These are phyloP conservation scores for Aleiodes leptofemur DNA, from an alignment of 2,888 invertebrate species.

Conservation along the genomic window DNA sequence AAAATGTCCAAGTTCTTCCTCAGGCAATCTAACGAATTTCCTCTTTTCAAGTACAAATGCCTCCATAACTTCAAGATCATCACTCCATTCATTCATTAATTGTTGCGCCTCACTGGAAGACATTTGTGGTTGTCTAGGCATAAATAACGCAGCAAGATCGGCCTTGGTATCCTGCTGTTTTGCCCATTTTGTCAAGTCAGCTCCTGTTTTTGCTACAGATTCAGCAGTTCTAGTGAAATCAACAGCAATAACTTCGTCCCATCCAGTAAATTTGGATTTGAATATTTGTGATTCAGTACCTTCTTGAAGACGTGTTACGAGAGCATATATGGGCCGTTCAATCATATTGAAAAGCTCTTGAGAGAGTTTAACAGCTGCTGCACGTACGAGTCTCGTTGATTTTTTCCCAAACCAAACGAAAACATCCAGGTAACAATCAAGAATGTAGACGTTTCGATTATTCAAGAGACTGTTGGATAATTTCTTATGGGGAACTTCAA, in stretches of 20 bases:
- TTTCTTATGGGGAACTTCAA: constrained; percentile 85
- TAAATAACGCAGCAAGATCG: constrained; percentile 96
- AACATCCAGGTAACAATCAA: constrained; percentile 95
- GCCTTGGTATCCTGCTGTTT: constrained; percentile 93
- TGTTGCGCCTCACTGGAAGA: constrained; percentile 88
- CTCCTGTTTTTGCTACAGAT: constrained; percentile 96
- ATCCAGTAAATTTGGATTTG: constrained; percentile 96
- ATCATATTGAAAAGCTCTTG: constrained; percentile 98
- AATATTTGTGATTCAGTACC: constrained; percentile 95
- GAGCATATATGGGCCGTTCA: constrained; percentile 89
- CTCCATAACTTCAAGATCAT: constrained; percentile 98
- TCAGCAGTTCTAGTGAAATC: constrained; percentile 99
- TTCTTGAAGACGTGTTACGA: constrained; percentile 93
- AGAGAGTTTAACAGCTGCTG: constrained; percentile 97
- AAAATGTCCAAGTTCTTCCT: constrained; percentile 94
- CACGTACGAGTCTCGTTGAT: constrained; percentile 94
- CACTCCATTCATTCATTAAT: constrained; percentile 97
- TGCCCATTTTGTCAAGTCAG: constrained; percentile 95
- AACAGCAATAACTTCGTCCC: constrained; percentile 99
- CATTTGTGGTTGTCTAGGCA: constrained; percentile 95
- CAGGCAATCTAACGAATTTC: constrained; percentile 97
- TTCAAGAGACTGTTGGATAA: constrained; percentile 87
- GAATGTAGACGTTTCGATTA: constrained; percentile 95
- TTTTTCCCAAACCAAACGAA: constrained; percentile 99
- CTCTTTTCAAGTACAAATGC: constrained; percentile 97